Percentiles rank a stretch among this genome's conserved stretches.
phyloP scores from a whole-genome alignment of 2,888 invertebrate species.

The Pollenia angustigena region DNA sequence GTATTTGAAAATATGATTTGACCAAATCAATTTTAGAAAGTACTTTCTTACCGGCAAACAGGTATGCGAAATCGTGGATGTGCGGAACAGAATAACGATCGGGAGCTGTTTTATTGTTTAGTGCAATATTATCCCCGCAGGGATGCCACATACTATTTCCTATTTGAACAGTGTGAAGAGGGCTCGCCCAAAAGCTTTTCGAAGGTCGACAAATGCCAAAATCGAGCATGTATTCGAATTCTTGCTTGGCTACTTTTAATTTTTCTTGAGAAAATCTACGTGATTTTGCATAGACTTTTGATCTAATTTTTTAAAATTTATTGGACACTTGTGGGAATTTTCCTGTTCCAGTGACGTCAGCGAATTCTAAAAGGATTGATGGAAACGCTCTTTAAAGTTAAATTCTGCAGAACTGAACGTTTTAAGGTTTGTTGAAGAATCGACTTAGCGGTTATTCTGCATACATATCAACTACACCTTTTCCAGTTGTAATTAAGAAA shows the following conservation, averaged over 20 bases:
- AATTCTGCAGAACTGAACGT: no score
- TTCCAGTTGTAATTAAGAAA: no score
- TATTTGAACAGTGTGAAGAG: background rate
- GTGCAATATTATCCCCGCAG: background rate
- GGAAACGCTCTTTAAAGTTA: no score
- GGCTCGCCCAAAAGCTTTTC: background rate
- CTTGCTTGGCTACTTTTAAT: background rate
- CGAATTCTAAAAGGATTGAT: no score
- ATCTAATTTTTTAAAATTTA: no score
- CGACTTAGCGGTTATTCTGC: no score
- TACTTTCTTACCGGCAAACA: slow-evolving; percentile 7
- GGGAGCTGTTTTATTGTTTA: background rate
- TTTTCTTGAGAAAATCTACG: no score
- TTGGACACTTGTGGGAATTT: no score
- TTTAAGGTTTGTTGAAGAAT: no score
- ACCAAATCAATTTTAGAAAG: slow-evolving; percentile 22
- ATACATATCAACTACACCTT: no score
- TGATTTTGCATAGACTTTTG: no score
- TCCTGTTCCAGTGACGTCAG: no score
- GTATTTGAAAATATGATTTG: background rate
- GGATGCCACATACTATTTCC: background rate
- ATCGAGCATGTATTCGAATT: background rate
- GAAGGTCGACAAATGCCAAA: background rate
- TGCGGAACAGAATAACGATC: background rate
- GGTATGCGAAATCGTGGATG: slow-evolving; percentile 3